A percentile compares a stretch with the other conserved stretches of the same genome.
Evolutionary conservation across 2,888 invertebrate genomes (phyloP).

Genomic region (Steromphala cineraria): DNA sequence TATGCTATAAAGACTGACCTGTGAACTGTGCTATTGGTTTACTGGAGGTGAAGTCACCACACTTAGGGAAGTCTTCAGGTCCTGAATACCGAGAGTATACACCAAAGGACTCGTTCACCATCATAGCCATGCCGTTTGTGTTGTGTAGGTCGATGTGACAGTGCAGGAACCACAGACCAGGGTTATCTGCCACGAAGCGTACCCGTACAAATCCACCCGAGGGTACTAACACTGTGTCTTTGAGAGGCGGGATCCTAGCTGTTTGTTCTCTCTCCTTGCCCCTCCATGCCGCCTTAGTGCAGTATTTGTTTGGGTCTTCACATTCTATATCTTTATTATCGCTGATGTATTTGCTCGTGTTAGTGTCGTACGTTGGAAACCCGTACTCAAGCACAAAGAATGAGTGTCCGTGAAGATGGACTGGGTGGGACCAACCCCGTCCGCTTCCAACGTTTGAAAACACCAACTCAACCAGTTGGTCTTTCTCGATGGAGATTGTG

Average conservation of each 20-base stretch:
- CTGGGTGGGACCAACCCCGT: conserved; percentile 52
- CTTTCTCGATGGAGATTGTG: conserved; percentile 33
- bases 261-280: neutral
- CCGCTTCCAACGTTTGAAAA: conserved; percentile 49
- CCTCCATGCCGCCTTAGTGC: conserved; percentile 11
- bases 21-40: too few relatives aligned
- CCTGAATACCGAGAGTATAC: too few relatives aligned
- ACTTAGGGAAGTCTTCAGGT: too few relatives aligned
- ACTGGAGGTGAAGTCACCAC: too few relatives aligned
- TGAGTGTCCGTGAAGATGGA: conserved; percentile 62
- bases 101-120: conserved; percentile 42
- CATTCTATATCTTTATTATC: conserved; percentile 27
- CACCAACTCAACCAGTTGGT: conserved; percentile 45
- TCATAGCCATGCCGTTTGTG: conserved; percentile 61
- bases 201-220: conserved; percentile 60
- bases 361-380: conserved; percentile 24
- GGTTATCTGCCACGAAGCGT: conserved; percentile 58
- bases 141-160: conserved; percentile 61
- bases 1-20: too few relatives aligned
- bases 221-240: neutral
- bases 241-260: neutral
- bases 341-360: conserved; percentile 1
- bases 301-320: neutral
- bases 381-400: conserved; percentile 59
- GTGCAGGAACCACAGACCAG: conserved; percentile 61